Base-by-base conservation (phyloP, 2,888 invertebrate species). In the Beris morrisii region DNA sequence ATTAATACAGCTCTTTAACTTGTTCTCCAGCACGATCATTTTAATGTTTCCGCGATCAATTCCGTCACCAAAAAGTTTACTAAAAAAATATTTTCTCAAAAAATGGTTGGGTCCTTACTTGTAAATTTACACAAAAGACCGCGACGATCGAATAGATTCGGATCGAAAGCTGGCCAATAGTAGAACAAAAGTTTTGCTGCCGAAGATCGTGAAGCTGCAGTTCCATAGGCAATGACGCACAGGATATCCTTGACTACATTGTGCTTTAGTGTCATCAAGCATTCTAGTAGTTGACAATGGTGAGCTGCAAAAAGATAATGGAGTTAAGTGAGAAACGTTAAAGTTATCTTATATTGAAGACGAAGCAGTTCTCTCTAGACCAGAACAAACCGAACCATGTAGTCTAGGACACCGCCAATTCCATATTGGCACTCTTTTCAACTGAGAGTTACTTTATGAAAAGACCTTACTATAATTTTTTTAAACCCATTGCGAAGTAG, bases 81-180 rank as follows among this genome's bases (percentile, higher is more conserved):
- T 2, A 22, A 22, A 22, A 22, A 22, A 22, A 22, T 22, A 22
- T 22, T 22, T 2, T 22, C 22, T 3, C 2, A 3, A 22, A 22
- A 22, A 38, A 38, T 7, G 7, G 32, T 38, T 38, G 38, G 9
- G 38, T 38, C 3, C 83, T 83, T 77, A 93, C 94, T 92, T 71
- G 92, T 89, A 75, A 94, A 89, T 83, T 93, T 93, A 75, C 93
- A 91, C 65, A 94, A 88, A 66, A 94, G 85, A 3, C 92, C 91
- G 75, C 92, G 91, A 64, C 95, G 85, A 78, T 97, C 97, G 74
- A 95, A 92, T 5, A 95, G 86, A 76, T 93, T 92, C 30, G 96
- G 92, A 81, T 97, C 96, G 75, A 98, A 92, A 4, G 97, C 93
- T 4, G 99, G 99, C 97, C 98, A 99, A 81, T 99, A 99, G 83